Evolutionary conservation across 1,140 invertebrate species (phyloP).

Genomic region (Sarcophaga bullata): DNA sequence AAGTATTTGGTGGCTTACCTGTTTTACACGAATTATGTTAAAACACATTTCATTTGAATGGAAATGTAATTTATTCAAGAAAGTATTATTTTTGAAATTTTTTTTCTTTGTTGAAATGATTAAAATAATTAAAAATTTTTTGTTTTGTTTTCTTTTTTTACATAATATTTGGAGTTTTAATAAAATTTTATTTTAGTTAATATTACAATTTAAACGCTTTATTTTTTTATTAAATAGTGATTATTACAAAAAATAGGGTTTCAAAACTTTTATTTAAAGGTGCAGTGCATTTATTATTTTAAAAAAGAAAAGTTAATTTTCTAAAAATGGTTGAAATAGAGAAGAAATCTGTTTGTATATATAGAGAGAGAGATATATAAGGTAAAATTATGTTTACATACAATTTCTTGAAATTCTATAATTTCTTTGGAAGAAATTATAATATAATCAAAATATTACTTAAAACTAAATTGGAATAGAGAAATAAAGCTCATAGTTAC

Average conservation of each 20-base stretch:
- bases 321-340: neutral
- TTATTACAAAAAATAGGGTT: constrained; percentile 29
- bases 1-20: too few species aligned
- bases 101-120: neutral
- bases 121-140: constrained; percentile 28
- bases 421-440: constrained; percentile 10
- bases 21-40: neutral
- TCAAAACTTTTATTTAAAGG: neutral
- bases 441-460: neutral
- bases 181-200: neutral
- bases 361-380: neutral
- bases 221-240: constrained; percentile 13
- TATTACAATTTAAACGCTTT: constrained; percentile 29
- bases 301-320: neutral
- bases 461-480: constrained; percentile 20
- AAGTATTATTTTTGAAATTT: neutral
- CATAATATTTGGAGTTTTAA: neutral
- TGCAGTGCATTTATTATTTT: constrained; percentile 7
- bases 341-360: neutral
- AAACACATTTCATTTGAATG: neutral
- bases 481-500: neutral
- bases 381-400: neutral
- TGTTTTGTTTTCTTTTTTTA: constrained; percentile 3
- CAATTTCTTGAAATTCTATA: neutral
- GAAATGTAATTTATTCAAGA: constrained; percentile 38